Conservation (phyloP, 2,888 invertebrate species). For the Scrobipalpa atriplicella region DNA sequence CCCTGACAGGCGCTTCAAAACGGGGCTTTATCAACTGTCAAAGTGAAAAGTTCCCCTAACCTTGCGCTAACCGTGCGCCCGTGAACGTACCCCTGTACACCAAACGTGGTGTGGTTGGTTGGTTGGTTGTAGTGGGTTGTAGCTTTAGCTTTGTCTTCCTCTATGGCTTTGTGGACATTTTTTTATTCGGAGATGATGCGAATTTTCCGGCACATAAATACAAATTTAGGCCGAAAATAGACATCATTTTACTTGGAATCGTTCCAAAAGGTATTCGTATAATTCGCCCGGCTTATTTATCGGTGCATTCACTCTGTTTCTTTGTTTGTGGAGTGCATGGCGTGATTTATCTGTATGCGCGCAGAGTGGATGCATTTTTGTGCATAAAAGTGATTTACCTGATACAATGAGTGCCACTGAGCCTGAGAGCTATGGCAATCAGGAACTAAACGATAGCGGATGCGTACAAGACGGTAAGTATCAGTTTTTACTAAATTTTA, state of each 20-base stretch:
- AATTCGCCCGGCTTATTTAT: constrained; percentile 46
- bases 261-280: constrained; percentile 57
- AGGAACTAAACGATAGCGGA: constrained; percentile 10
- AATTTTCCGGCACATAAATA: constrained; percentile 18
- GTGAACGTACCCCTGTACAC: too few species aligned
- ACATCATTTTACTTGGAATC: constrained; percentile 51
- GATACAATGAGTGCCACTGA: constrained; percentile 2
- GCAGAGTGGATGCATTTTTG: background rate
- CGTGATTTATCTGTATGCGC: background rate
- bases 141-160: too few species aligned
- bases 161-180: background rate
- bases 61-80: too few species aligned
- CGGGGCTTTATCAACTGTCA: too few species aligned
- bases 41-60: too few species aligned
- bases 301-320: constrained; percentile 35
- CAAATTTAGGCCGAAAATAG: constrained; percentile 13
- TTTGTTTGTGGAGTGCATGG: constrained; percentile 1
- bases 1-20: too few species aligned
- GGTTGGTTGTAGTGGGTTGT: too few species aligned
- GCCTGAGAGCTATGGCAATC: background rate
- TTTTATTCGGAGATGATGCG: background rate
- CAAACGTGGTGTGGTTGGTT: too few species aligned
- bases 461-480: constrained; percentile 18
- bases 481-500: background rate
- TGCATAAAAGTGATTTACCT: background rate